Conservation (phyloP, 1,140 invertebrate genomes). For the Monomorium pharaonis region DNA sequence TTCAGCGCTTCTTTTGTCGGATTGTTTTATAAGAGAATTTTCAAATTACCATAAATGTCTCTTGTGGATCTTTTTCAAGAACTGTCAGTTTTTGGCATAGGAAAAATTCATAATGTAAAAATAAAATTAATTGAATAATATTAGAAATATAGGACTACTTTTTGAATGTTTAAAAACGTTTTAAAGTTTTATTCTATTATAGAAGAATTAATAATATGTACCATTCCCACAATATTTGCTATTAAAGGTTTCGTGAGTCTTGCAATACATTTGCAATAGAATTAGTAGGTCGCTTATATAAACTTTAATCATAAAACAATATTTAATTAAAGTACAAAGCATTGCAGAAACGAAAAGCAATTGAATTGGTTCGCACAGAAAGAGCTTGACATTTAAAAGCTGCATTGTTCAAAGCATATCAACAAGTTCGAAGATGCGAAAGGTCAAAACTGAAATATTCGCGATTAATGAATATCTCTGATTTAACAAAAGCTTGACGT, state of each 20-base stretch:
- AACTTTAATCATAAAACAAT: constrained; percentile 26
- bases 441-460: constrained; percentile 4
- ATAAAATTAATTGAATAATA: not conserved
- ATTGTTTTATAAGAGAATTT: not conserved
- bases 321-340: constrained; percentile 29
- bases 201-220: not conserved
- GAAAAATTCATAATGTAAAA: not conserved
- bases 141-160: not conserved
- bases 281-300: not conserved
- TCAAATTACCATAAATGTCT: not conserved
- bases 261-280: not conserved
- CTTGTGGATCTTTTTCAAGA: not conserved
- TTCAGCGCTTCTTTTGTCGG: not conserved
- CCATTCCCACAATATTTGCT: not conserved
- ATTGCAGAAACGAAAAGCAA: not conserved
- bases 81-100: not conserved
- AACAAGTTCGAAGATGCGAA: constrained; percentile 5
- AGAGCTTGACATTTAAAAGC: constrained; percentile 34
- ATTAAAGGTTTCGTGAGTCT: not conserved
- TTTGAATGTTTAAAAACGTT: not conserved
- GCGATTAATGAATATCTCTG: not conserved
- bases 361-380: not conserved
- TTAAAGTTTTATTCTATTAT: not conserved
- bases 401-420: constrained; percentile 22
- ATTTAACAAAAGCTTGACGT: not conserved